Conservation (phyloP, 53 echinoderm and acorn worm genomes). For the Holothuria leucospilota region DNA sequence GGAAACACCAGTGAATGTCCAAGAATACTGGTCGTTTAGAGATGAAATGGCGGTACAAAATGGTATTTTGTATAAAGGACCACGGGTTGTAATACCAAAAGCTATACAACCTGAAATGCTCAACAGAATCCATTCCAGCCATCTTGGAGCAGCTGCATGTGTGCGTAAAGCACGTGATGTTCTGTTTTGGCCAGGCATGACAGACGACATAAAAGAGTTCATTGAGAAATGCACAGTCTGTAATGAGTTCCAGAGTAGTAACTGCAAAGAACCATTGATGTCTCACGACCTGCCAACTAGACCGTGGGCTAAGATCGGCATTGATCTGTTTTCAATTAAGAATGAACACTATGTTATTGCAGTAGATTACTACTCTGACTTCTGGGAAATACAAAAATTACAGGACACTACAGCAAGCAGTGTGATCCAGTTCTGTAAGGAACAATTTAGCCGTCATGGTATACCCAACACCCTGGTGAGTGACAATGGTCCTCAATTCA, state of each 20-base stretch:
- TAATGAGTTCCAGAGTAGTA: not conserved
- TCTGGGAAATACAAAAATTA: slow-evolving; percentile 61
- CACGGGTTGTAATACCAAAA: not conserved
- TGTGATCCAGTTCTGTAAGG: slow-evolving; percentile 24
- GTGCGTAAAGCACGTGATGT: not conserved
- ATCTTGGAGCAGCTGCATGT: not conserved
- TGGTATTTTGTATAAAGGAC: slow-evolving; percentile 46
- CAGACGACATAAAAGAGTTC: not conserved
- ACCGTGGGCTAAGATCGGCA: not conserved
- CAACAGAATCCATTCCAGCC: slow-evolving; percentile 25
- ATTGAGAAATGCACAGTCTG: not conserved
- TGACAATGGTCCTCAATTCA: slow-evolving; percentile 29
- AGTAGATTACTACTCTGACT: slow-evolving; percentile 66
- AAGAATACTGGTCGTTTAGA: slow-evolving; percentile 47
- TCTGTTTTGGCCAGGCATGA: not conserved
- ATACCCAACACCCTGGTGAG: slow-evolving; percentile 29
- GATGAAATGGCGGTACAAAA: slow-evolving; percentile 55
- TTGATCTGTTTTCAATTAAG: not conserved
- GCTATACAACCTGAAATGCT: no score
- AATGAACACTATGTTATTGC: slow-evolving; percentile 51
- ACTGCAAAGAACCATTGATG: not conserved
- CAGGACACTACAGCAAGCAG: slow-evolving; percentile 50
- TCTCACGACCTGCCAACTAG: not conserved
- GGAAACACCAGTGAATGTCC: slow-evolving; percentile 52
- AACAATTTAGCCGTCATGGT: slow-evolving; percentile 3